Base-by-base conservation (phyloP, 2,113 vertebrate genomes). In the Dissostichus mawsoni region DNA sequence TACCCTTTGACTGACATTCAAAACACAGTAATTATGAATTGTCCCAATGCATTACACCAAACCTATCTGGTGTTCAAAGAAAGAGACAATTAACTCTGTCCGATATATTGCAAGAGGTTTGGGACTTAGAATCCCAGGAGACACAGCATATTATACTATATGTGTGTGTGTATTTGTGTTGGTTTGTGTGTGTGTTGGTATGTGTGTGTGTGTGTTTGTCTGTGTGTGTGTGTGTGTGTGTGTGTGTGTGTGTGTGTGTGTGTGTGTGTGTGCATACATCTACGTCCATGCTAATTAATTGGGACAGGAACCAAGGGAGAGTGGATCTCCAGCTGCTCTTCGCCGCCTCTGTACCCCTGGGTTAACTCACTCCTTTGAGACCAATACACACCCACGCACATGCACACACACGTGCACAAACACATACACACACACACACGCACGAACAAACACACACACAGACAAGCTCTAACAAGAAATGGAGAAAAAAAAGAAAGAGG, bases 301-400 rank as follows among this genome's bases (percentile, higher is more conserved):
- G 80, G 89, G 78, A 87, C 91, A 93, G 79, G 81, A 82, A 91
- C 82, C 87, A 78, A 85, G 88, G 92, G 91, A 92, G 80, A 89
- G 71, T 78, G 29, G 67, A 81, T 89, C 85, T 93, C 89, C 92
- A 94, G 90, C 90, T 93, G 92, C 87, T 89, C 66, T 80, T 82
- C 65, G 76, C 69, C 29, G 74, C 85, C 65, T 84, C 81, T 52
- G 45, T 87, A 80, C 89, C 88, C 85, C 82, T 83, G 90, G 88
- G 89, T 87, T 80, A 86, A 81, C 72, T 77, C 41, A 56, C 55
- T 91, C 88, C 77, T 78, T 56, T 64, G 88, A 82, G 87, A 87
- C 67, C 72, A 86, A 81, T 61, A 53, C 57, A 67, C 82, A 81
- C 2, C 12, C 75, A 69, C n/a, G 3, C 56, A 69, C 50, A n/a